These are phyloP conservation scores for Saturnia japonica DNA, from an alignment of 2,888 invertebrate species.

Conservation along the genomic window DNA sequence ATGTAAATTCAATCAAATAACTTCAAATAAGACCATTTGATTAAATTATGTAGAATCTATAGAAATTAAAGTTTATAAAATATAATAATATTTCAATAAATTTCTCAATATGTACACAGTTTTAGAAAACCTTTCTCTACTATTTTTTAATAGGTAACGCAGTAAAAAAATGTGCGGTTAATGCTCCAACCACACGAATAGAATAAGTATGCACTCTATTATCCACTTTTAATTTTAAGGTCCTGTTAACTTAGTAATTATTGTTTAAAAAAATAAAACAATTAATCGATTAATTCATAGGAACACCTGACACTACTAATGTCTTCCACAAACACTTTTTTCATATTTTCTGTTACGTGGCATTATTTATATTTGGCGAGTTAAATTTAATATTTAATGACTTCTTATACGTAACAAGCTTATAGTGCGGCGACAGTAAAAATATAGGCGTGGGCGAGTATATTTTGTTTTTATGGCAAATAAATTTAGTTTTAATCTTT, in stretches of 20 bases:
- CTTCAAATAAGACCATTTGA: background rate
- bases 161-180: background rate
- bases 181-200: background rate
- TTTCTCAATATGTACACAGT: background rate
- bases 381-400: background rate
- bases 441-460: background rate
- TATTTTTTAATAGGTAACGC: too few species aligned
- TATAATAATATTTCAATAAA: background rate
- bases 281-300: background rate
- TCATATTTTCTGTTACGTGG: background rate
- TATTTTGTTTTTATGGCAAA: background rate
- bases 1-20: background rate
- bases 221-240: background rate
- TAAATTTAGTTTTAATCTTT: background rate
- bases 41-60: background rate
- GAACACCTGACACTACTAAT: constrained; percentile 1
- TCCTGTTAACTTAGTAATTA: background rate
- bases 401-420: background rate
- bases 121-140: background rate
- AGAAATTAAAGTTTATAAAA: background rate
- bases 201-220: background rate
- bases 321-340: constrained; percentile 2
- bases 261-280: background rate
- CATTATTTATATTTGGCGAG: background rate
- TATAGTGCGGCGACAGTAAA: background rate